phyloP scores from a whole-genome alignment of 2,797 vertebrate genomes.

The Apogon hyalosoma region DNA sequence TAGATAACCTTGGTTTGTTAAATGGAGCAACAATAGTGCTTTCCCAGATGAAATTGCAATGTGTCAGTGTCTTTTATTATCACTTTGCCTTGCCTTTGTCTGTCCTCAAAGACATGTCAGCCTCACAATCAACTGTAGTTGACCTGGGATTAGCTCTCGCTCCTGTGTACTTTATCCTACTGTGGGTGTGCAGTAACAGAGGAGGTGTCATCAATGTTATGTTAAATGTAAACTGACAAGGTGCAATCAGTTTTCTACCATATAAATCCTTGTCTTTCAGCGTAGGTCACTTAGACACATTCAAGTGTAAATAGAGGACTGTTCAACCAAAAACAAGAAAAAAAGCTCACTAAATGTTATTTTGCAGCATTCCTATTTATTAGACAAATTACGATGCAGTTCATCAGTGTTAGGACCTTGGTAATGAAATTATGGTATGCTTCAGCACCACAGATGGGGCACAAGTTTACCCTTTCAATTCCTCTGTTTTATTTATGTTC shows the following conservation, averaged over 20 bases:
- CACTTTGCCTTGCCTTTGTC: conserved; percentile 62
- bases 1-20: conserved; percentile 72
- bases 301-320: conserved; percentile 55
- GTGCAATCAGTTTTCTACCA: conserved; percentile 54
- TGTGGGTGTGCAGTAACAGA: conserved; percentile 33
- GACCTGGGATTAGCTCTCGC: conserved; percentile 67
- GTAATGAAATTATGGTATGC: conserved; percentile 15
- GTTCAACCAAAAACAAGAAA: conserved; percentile 26
- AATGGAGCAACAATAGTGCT: conserved; percentile 63
- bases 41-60: conserved; percentile 57
- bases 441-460: neutral
- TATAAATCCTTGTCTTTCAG: conserved; percentile 50
- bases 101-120: conserved; percentile 64
- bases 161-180: conserved; percentile 42
- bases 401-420: conserved; percentile 26
- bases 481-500: conserved; percentile 5
- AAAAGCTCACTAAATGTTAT: conserved; percentile 47
- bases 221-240: conserved; percentile 61
- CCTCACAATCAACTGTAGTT: conserved; percentile 55
- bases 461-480: neutral
- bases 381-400: conserved; percentile 42
- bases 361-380: conserved; percentile 60
- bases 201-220: conserved; percentile 57
- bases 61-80: conserved; percentile 64
- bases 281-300: conserved; percentile 54